phyloP scores from a whole-genome alignment of 2,888 invertebrate genomes.

The Laspeyria flexula region DNA sequence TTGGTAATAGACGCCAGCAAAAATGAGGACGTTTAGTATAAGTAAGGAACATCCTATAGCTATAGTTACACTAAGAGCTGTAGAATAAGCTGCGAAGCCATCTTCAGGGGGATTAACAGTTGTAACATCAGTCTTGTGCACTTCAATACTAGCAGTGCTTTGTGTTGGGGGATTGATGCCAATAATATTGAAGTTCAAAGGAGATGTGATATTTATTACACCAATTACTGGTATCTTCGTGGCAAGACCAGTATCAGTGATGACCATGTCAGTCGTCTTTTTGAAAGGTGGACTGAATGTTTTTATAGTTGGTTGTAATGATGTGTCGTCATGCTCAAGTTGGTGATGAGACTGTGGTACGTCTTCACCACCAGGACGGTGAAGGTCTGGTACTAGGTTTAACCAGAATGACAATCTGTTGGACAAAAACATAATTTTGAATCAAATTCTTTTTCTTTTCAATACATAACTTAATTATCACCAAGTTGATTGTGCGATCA shows the following conservation, averaged over 20 bases:
- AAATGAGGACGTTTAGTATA: constrained; percentile 96
- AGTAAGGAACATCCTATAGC: constrained; percentile 97
- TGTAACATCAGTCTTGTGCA: constrained; percentile 73
- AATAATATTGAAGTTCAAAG: constrained; percentile 73
- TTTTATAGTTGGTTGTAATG: constrained; percentile 82
- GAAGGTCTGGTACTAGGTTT: constrained; percentile 96
- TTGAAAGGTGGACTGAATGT: constrained; percentile 85
- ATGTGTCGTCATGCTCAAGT: constrained; percentile 90
- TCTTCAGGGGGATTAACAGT: constrained; percentile 90
- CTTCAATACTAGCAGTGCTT: constrained; percentile 61
- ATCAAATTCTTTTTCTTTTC: no score
- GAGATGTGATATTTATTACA: constrained; percentile 75
- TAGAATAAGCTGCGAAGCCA: constrained; percentile 95
- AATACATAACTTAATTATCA: no score
- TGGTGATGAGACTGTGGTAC: constrained; percentile 94
- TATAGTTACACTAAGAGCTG: constrained; percentile 96
- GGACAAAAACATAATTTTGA: constrained; percentile 16
- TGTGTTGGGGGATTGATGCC: constrained; percentile 73
- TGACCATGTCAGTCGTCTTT: constrained; percentile 82
- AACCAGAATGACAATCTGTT: constrained; percentile 96
- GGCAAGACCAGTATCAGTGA: constrained; percentile 73
- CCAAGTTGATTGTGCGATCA: no score
- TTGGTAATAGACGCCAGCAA: constrained; percentile 97
- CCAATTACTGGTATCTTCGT: constrained; percentile 73
- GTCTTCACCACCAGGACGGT: constrained; percentile 94